Conservation (phyloP, 2,888 invertebrate species). For the Diarsia brunnea region DNA sequence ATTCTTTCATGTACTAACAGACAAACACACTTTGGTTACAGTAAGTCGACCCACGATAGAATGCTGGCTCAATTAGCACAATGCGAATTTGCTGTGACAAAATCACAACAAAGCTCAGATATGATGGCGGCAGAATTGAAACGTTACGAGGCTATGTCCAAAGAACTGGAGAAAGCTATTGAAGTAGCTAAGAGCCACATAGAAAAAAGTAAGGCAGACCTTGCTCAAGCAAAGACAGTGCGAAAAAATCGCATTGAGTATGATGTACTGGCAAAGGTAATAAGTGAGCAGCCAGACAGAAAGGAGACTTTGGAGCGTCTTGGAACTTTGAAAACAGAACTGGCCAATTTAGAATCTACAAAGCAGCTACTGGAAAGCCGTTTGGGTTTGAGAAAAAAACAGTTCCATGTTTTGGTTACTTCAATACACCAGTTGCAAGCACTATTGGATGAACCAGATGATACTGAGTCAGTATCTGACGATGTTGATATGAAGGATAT, state of each 20-base stretch:
- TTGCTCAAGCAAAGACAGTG: slow-evolving; percentile 95
- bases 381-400: slow-evolving; percentile 95
- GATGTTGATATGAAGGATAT: slow-evolving; percentile 86
- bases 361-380: slow-evolving; percentile 94
- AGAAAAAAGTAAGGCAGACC: slow-evolving; percentile 94
- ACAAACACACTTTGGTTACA: slow-evolving; percentile 74
- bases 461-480: slow-evolving; percentile 83
- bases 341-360: slow-evolving; percentile 93
- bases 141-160: slow-evolving; percentile 95
- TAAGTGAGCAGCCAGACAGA: slow-evolving; percentile 97
- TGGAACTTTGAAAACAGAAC: slow-evolving; percentile 93
- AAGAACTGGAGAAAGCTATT: slow-evolving; percentile 95
- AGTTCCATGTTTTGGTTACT: slow-evolving; percentile 96
- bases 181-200: slow-evolving; percentile 95
- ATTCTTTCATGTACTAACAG: neutral
- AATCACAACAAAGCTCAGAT: slow-evolving; percentile 94
- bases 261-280: slow-evolving; percentile 97
- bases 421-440: slow-evolving; percentile 96
- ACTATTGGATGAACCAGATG: slow-evolving; percentile 94
- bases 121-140: slow-evolving; percentile 96
- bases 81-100: slow-evolving; percentile 96
- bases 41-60: slow-evolving; percentile 94
- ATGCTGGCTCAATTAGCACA: slow-evolving; percentile 96
- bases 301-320: slow-evolving; percentile 94
- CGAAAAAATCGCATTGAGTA: slow-evolving; percentile 98